phyloP scores from a whole-genome alignment of 2,113 vertebrate species.

The Barnardius zonarius region DNA sequence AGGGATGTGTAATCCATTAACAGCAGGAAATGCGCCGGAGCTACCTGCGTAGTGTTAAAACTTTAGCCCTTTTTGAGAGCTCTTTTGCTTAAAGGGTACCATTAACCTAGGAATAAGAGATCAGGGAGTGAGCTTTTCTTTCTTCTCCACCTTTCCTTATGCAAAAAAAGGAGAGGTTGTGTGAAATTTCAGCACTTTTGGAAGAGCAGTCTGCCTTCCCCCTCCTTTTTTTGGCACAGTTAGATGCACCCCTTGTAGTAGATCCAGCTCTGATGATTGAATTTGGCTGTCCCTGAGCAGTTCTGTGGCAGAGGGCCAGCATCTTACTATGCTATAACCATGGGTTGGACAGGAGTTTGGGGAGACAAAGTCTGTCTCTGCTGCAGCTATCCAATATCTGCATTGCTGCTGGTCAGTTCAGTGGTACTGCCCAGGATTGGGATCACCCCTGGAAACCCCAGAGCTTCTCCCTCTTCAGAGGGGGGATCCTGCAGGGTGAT shows the following conservation, averaged over 20 bases:
- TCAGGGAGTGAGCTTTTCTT: background rate
- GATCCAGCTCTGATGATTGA: background rate
- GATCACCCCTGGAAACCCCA: background rate
- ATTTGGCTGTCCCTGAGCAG: background rate
- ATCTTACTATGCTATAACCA: accelerated
- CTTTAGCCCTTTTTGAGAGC: background rate
- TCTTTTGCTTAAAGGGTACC: slow-evolving; percentile 2
- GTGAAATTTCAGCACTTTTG: background rate
- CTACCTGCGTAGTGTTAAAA: background rate
- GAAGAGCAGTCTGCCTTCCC: background rate
- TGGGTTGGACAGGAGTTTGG: background rate
- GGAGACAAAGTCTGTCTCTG: background rate
- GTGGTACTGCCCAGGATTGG: background rate
- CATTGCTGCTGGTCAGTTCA: accelerated
- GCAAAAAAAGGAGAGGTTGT: background rate
- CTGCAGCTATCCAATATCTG: background rate
- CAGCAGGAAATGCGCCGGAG: background rate
- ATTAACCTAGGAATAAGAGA: background rate
- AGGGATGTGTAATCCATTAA: background rate
- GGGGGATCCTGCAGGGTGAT: background rate
- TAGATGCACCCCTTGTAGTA: background rate
- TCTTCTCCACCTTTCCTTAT: background rate
- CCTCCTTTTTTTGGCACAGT: background rate
- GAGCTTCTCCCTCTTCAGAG: background rate
- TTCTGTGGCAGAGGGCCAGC: background rate